Conservation (phyloP, 1,140 invertebrate genomes). For the Eurosta solidaginis region DNA sequence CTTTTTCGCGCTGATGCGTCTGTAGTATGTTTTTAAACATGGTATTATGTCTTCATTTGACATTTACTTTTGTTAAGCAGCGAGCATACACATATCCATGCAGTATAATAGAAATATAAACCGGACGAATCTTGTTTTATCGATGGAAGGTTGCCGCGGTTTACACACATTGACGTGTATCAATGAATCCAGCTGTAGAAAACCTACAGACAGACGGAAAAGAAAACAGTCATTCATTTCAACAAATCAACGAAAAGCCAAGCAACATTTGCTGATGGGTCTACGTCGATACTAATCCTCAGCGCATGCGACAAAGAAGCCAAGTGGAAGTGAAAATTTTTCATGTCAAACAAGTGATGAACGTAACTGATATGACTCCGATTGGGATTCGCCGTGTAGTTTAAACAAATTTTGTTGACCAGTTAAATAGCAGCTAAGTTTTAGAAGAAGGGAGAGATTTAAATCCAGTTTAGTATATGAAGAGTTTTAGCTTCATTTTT, state of each 20-base stretch:
- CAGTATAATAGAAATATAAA: not conserved
- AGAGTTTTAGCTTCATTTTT: not conserved
- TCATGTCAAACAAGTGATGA: not conserved
- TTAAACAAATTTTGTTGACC: not conserved
- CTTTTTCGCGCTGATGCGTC: not conserved
- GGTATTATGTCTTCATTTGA: conserved; percentile 35
- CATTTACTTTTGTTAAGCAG: conserved; percentile 29
- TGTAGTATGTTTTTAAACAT: not conserved
- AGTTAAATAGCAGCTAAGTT: not conserved
- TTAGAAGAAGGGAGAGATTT: not conserved
- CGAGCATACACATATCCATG: not conserved
- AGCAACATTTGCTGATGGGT: not conserved
- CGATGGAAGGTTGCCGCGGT: too few relatives aligned
- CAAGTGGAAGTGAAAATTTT: not conserved
- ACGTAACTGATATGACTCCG: not conserved
- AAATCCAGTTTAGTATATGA: not conserved
- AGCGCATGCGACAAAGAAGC: not conserved
- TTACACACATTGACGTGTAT: not conserved
- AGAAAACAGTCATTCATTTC: not conserved
- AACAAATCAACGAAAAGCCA: not conserved
- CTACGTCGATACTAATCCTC: not conserved
- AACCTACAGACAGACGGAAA: not conserved
- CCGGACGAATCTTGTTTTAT: not conserved
- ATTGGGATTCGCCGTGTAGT: too few relatives aligned
- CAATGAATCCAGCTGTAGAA: not conserved